Percentiles rank a stretch among this genome's conserved stretches.
Evolutionary conservation across 2,113 vertebrate species (phyloP).

Genomic region (Rhabdornis inornatus): DNA sequence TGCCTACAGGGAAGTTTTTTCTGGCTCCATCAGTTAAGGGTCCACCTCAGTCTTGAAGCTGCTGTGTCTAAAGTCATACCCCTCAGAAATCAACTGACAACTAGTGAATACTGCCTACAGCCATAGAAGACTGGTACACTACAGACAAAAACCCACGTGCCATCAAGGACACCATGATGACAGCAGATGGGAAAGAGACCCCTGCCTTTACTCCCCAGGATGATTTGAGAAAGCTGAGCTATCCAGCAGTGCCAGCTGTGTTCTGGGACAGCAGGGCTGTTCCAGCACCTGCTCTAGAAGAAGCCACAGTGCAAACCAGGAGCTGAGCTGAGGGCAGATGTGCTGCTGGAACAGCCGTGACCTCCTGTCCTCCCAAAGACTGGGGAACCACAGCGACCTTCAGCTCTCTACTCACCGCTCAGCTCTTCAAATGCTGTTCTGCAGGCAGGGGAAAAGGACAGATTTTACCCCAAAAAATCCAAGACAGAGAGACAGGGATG

Average conservation of each 20-base stretch:
- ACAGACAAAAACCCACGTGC: neutral
- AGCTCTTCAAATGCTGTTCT: neutral
- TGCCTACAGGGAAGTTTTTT: neutral
- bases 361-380: neutral
- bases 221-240: neutral
- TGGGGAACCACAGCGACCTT: neutral
- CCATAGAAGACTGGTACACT: too few species aligned
- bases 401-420: accelerated
- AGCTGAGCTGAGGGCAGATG: neutral
- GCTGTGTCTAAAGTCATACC: neutral
- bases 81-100: neutral
- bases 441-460: neutral
- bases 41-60: neutral
- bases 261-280: neutral
- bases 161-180: neutral
- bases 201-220: neutral
- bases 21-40: neutral
- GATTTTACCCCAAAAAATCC: neutral
- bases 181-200: neutral
- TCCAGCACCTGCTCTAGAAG: neutral
- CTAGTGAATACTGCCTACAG: neutral
- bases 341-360: neutral
- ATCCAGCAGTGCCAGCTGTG: neutral
- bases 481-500: neutral
- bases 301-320: neutral